Conservation (phyloP, 1,140 invertebrate genomes). For the Lethrus apterus region DNA sequence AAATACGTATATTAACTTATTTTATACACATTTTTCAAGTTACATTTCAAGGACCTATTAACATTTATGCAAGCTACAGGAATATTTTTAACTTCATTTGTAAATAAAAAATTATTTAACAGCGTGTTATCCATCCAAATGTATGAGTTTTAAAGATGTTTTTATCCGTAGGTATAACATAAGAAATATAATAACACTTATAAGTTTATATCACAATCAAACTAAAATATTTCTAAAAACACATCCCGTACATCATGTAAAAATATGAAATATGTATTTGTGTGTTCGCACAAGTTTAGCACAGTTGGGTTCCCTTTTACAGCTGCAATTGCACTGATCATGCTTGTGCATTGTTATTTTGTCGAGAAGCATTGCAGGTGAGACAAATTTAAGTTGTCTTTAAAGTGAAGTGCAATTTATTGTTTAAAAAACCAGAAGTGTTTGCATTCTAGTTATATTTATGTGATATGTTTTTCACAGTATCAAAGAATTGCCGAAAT, state of each 20-base stretch:
- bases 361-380: constrained; percentile 14
- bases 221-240: constrained; percentile 10
- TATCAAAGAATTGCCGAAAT: constrained; percentile 18
- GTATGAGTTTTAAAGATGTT: constrained; percentile 15
- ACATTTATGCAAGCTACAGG: too few relatives aligned
- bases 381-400: constrained; percentile 14
- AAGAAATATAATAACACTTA: constrained; percentile 14
- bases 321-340: constrained; percentile 13
- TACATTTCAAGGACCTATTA: too few relatives aligned
- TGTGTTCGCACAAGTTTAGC: constrained; percentile 15
- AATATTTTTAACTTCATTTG: too few relatives aligned
- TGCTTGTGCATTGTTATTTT: constrained; percentile 10
- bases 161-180: constrained; percentile 23
- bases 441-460: constrained; percentile 14
- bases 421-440: constrained; percentile 3
- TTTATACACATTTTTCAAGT: too few relatives aligned
- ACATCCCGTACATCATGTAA: constrained; percentile 13
- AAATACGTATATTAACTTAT: too few relatives aligned
- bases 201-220: constrained; percentile 13
- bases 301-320: constrained; percentile 6
- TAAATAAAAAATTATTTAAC: too few relatives aligned
- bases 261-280: constrained; percentile 10
- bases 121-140: too few relatives aligned
- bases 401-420: constrained; percentile 12
- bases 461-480: constrained; percentile 25